Evolutionary conservation across 2,888 invertebrate genomes (phyloP), one percentile per base, ranked within the genome.

Genomic region (Noctua comes): DNA sequence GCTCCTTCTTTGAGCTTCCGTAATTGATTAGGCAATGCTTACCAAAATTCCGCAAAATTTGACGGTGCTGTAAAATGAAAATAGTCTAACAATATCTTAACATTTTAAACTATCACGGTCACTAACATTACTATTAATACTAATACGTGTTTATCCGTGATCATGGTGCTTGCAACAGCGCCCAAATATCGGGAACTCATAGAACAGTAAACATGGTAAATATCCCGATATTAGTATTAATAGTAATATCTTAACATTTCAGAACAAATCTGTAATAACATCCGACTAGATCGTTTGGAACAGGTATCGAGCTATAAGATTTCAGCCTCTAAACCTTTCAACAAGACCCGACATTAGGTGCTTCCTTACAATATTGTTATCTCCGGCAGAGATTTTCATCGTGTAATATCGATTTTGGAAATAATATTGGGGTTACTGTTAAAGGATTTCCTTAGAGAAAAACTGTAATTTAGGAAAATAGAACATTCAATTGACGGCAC

Each of bases 271-370:
- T 64, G 77, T 79, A 77, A 84, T 77, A 81, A 81, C 74, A 83
- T 75, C 73, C 43, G 48, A 36, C 16, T 43, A 72, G 68, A 16
- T 81, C 65, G 74, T 79, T 87, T 84, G 57, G 36, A 76, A 84
- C 80, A 66, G 66, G 66, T 66, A 77, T 69, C 79, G 57, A 31
- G 57, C 65, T 66, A 43, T 79, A 84, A 86, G 77, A 86, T 75
- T 87, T 85, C 78, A 62, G 76, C 65, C 27, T 66, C 73, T 68
- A 74, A 83, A 83, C 79, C 76, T 80, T 83, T 77, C 70, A 62
- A 73, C 78, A 62, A 69, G 59, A 66, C 71, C 78, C 68, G 62
- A 80, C 71, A 85, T 80, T 73, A 82, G 59, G 70, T 54, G 65
- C 75, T 80, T 68, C 66, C 79, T 76, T 70, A 78, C 70, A 36